phyloP scores from a whole-genome alignment of 2,113 vertebrate genomes.

The Mesoclemmys tuberculata region DNA sequence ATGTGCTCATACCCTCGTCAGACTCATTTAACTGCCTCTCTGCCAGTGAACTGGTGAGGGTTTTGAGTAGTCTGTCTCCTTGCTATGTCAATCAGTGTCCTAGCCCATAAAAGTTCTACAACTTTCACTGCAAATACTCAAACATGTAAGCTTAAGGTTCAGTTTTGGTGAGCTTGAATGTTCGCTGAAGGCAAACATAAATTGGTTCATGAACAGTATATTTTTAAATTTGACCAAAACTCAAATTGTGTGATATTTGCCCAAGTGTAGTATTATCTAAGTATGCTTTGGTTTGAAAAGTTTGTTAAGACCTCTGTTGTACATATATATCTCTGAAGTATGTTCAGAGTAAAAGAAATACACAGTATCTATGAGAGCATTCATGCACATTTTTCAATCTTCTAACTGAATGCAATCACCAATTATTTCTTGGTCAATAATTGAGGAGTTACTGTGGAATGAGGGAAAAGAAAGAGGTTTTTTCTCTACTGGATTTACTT shows the following conservation, averaged over 20 bases:
- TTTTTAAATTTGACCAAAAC: neutral
- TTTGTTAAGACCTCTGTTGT: neutral
- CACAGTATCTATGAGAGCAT: neutral
- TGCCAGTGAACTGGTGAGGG: neutral
- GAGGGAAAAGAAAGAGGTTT: neutral
- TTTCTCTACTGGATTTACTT: neutral
- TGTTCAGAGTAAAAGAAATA: neutral
- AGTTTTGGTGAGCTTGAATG: accelerated
- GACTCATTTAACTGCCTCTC: neutral
- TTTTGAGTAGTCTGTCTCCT: neutral
- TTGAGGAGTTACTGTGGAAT: neutral
- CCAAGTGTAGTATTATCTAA: neutral
- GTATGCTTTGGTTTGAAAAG: neutral
- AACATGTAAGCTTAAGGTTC: neutral
- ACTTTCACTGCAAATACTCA: neutral
- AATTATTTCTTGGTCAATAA: neutral
- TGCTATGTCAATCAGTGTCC: neutral
- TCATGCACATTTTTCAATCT: neutral
- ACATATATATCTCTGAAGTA: neutral
- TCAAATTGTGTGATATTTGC: neutral
- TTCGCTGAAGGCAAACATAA: neutral
- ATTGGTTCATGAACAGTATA: neutral
- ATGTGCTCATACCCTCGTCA: neutral
- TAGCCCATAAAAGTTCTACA: neutral
- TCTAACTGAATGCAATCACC: neutral